Evolutionary conservation across 2,797 vertebrate genomes (phyloP), one percentile per base, ranked within the genome.

Genomic region (Falco berigora): DNA sequence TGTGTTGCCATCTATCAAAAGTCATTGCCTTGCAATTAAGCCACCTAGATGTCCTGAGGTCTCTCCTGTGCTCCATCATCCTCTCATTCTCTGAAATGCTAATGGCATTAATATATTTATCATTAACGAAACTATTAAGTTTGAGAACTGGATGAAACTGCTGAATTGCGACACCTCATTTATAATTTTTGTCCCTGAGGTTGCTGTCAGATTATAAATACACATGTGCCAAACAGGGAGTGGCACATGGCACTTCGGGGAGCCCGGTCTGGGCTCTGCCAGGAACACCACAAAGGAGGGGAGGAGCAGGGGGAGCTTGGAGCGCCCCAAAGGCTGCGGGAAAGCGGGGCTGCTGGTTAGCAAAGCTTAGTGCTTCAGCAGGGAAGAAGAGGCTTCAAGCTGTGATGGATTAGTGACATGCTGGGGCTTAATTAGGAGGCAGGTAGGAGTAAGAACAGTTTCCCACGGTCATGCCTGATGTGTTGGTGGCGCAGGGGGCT

Each of bases 71-170:
- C 85, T 91, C 88, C 53, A 25, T 81, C 91, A 80, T 46, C 86
- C 47, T 42, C 64, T 62, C 55, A 4, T 81, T 68, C 77, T 62
- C 88, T n/a, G 49, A 81, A 95, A 92, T 50, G 83, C 66, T 86
- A 79, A 90, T 81, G 67, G 32, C 74, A 76, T 95, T 92, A 88
- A 83, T 64, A 25, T 86, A 86, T 86, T 94, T 93, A 94, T 94
- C 90, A 86, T 77, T 78, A 94, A 91, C 76, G 78, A 86, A 92
- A 90, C 79, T 87, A 76, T 85, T 49, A 61, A 50, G 47, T 78
- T 75, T 69, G 86, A 86, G 92, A 92, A 85, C 86, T 69, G 76
- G 55, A 69, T 94, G 81, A 79, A 95, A 59, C 69, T 44, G 83
- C 90, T 84, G 93, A 92, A 66, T 62, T 0, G 34, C 69, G 84